A percentile compares a stretch with the other conserved stretches of the same genome.
These are phyloP conservation scores for Drosophila testacea DNA, from an alignment of 2,888 invertebrate species.

Conservation along the genomic window DNA sequence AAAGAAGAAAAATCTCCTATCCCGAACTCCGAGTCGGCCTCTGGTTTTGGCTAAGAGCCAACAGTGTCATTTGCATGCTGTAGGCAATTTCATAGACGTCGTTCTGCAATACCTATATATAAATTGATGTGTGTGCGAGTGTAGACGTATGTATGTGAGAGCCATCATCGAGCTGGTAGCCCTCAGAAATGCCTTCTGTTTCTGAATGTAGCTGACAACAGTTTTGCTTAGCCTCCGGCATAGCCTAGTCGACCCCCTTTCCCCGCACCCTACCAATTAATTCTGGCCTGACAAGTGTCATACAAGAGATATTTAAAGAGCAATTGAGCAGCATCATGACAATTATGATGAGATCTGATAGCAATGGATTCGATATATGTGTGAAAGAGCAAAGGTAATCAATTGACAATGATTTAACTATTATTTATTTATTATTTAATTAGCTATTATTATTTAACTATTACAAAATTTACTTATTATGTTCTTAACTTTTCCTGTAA, in stretches of 20 bases:
- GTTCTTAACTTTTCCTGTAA: too few relatives aligned
- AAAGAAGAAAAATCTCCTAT: neutral
- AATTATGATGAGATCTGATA: constrained; percentile 30
- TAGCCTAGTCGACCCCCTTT: neutral
- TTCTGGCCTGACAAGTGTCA: constrained; percentile 41
- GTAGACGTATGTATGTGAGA: neutral
- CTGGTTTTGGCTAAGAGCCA: constrained; percentile 47
- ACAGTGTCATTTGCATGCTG: constrained; percentile 40
- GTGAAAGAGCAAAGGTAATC: neutral
- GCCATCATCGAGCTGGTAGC: neutral
- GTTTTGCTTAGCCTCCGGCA: constrained; percentile 35
- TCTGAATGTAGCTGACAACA: constrained; percentile 44
- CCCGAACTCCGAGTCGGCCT: constrained; percentile 1
- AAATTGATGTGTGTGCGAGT: neutral
- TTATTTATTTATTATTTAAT: neutral
- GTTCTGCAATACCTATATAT: neutral
- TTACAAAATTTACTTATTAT: too few relatives aligned
- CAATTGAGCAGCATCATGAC: constrained; percentile 35
- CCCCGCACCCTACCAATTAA: neutral
- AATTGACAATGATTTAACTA: neutral
- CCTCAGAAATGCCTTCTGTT: constrained; percentile 37
- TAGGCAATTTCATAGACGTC: constrained; percentile 20
- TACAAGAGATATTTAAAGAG: constrained; percentile 33
- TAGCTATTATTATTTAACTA: too few relatives aligned
- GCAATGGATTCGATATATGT: constrained; percentile 2